Evolutionary conservation across 2,888 invertebrate genomes (phyloP).

Genomic region (Hesperia comma): DNA sequence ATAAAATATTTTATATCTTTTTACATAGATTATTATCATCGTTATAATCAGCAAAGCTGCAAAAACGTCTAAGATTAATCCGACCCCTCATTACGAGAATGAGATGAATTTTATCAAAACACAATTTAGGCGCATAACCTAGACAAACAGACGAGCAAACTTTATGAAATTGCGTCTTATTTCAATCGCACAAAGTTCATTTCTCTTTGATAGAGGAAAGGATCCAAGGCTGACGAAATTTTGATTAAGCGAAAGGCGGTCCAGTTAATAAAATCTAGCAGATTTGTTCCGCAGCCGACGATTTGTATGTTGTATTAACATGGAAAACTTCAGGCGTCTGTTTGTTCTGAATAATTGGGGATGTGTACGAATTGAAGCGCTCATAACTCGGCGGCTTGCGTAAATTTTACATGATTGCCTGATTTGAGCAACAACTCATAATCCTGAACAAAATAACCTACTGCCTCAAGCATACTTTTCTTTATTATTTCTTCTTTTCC

Average conservation of each 20-base stretch:
- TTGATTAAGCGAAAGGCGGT: conserved; percentile 38
- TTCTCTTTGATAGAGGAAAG: background rate
- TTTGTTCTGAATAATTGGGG: background rate
- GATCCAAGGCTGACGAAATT: conserved; percentile 31
- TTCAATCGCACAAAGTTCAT: background rate
- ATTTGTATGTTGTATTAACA: conserved; percentile 30
- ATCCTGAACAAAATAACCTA: too few species aligned
- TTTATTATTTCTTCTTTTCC: too few species aligned
- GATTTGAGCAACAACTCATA: too few species aligned
- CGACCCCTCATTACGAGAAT: conserved; percentile 14
- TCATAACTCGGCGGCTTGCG: too few species aligned
- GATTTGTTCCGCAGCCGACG: conserved; percentile 20
- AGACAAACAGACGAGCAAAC: conserved; percentile 19
- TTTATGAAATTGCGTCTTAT: background rate
- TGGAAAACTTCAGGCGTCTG: conserved; percentile 6
- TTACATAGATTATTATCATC: background rate
- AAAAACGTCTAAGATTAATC: conserved; percentile 13
- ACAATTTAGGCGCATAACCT: conserved; percentile 30
- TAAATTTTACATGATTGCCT: too few species aligned
- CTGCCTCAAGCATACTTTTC: too few species aligned
- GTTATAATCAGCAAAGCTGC: background rate
- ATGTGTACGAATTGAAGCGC: too few species aligned
- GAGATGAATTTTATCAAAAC: conserved; percentile 32
- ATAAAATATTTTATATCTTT: too few species aligned
- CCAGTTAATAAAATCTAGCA: conserved; percentile 34